phyloP scores from a whole-genome alignment of 2,888 invertebrate species.

The Clistopyga incitator region DNA sequence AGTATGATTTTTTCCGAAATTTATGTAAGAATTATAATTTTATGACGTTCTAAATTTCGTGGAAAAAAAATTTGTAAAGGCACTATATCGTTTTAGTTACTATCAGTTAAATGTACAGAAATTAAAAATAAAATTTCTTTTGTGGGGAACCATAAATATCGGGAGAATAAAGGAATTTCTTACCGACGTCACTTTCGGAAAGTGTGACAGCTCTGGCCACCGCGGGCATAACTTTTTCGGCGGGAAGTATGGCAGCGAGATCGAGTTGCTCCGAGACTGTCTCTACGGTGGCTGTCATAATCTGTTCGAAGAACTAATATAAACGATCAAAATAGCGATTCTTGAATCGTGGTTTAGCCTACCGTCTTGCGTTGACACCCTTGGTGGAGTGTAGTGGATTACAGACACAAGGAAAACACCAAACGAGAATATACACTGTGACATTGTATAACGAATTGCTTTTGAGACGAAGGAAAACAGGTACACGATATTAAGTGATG shows the following conservation, averaged over 20 bases:
- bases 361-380: conserved; percentile 74
- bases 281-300: conserved; percentile 98
- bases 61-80: no score
- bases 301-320: conserved; percentile 87
- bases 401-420: conserved; percentile 71
- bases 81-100: no score
- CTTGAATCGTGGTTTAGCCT: conserved; percentile 78
- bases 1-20: background rate
- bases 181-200: conserved; percentile 95
- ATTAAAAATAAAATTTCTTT: no score
- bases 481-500: conserved; percentile 51
- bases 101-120: no score
- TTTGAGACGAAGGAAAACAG: conserved; percentile 31
- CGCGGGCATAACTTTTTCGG: conserved; percentile 90
- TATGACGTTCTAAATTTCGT: background rate
- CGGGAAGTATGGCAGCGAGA: conserved; percentile 93
- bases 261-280: conserved; percentile 96
- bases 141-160: background rate
- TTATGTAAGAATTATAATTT: background rate
- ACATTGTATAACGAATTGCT: conserved; percentile 34
- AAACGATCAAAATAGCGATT: conserved; percentile 81
- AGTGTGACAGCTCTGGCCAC: conserved; percentile 94
- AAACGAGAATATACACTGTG: conserved; percentile 69
- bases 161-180: conserved; percentile 72
- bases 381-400: conserved; percentile 50